Base-by-base conservation (phyloP, 2,113 vertebrate species). In the Lanius collurio region DNA sequence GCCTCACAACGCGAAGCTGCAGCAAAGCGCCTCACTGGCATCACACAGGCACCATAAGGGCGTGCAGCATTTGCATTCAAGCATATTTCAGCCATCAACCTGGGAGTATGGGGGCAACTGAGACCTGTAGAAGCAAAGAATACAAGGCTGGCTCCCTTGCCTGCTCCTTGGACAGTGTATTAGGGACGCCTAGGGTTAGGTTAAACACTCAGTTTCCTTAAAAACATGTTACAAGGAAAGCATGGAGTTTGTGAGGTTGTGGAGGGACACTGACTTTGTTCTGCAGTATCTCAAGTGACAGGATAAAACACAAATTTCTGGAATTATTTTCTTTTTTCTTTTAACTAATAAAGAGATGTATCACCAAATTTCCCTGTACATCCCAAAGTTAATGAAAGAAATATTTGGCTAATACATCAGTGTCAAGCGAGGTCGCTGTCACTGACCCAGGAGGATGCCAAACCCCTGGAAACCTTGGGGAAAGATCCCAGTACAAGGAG, bases 51-150 rank as follows among this genome's bases (percentile, higher is more conserved):
- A 75, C 62, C 83, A 68, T 82, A 90, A 94, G 81, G 82, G 75
- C 7, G 2, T 2, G 0, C 60, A 35, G 42, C 47, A 31, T 85
- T 94, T 95, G 76, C 87, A 88, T 78, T 65, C 74, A 28, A 75
- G 75, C 88, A 76, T 52, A 69, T 91, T 95, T 89, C 85, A 93
- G n/a, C 89, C 78, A 88, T 89, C 88, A 90, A 15, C 68, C 77
- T 82, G 63, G 13, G 73, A 62, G 49, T 24, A 69, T 10, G 21
- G 33, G 69, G 49, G 37, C 68, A 94, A 79, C 1, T 78, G 60
- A 81, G 90, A 95, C 74, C 55, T 91, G 83, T 63, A 63, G 82
- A 67, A 90, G 46, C n/a, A 53, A 65, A 0, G 8, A 79, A 79
- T 8, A 23, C 7, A 33, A 67, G 20, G 52, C 39, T 87, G 69